phyloP scores from a whole-genome alignment of 2,888 invertebrate species.

The Graphium colonna region DNA sequence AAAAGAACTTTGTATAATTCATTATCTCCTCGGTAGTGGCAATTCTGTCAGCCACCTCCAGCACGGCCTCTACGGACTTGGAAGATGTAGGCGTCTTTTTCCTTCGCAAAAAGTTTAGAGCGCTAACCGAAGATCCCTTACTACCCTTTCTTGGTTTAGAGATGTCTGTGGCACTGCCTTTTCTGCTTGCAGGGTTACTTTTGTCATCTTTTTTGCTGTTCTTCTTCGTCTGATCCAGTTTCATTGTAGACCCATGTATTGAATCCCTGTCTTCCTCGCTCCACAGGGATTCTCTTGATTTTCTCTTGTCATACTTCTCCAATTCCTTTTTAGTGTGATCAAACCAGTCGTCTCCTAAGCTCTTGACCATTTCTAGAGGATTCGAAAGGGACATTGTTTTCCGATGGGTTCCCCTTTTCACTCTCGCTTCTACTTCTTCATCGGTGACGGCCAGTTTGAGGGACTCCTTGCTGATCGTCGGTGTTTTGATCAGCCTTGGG shows the following conservation, averaged over 20 bases:
- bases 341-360: constrained; percentile 71
- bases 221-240: constrained; percentile 60
- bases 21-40: constrained; percentile 57
- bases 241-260: constrained; percentile 58
- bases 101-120: constrained; percentile 64
- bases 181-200: constrained; percentile 48
- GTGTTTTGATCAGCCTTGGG: constrained; percentile 60
- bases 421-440: constrained; percentile 61
- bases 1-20: constrained; percentile 58
- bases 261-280: constrained; percentile 73
- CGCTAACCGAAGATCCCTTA: constrained; percentile 68
- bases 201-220: constrained; percentile 68
- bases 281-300: constrained; percentile 72
- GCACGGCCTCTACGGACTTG: constrained; percentile 63
- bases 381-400: constrained; percentile 75
- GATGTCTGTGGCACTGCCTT: constrained; percentile 54
- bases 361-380: constrained; percentile 69
- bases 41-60: constrained; percentile 52
- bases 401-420: constrained; percentile 66
- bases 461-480: constrained; percentile 71
- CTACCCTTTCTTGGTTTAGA: constrained; percentile 65
- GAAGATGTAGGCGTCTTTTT: constrained; percentile 64
- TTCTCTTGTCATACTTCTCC: constrained; percentile 66
- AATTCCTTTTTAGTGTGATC: constrained; percentile 60
- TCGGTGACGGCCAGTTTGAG: constrained; percentile 70